phyloP scores from a whole-genome alignment of 2,888 invertebrate species.

The Argynnis bischoffii region DNA sequence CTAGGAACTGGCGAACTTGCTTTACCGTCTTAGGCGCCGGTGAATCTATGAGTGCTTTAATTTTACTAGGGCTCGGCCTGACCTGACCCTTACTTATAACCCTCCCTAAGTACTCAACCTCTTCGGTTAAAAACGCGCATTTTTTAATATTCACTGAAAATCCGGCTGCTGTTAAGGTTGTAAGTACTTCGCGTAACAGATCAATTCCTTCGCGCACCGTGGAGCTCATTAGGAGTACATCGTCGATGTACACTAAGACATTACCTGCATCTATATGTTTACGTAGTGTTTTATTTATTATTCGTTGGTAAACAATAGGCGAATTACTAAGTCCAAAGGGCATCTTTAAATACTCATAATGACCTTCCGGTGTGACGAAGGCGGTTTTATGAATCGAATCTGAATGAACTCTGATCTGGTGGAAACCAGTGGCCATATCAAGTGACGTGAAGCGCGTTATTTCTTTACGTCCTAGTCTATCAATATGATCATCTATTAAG shows the following conservation, averaged over 20 bases:
- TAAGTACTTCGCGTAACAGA: conserved; percentile 28
- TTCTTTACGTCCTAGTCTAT: conserved; percentile 1
- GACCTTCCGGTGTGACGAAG: neutral
- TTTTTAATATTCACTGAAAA: conserved; percentile 34
- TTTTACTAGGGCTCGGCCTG: conserved; percentile 18
- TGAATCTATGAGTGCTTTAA: too few relatives aligned
- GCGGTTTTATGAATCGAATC: neutral
- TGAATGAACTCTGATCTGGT: conserved; percentile 11
- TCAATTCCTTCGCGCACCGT: conserved; percentile 30
- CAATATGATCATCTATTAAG: conserved; percentile 34
- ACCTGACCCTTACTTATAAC: conserved; percentile 36
- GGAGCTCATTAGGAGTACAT: conserved; percentile 34
- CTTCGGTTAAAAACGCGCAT: conserved; percentile 35
- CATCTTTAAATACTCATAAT: conserved; percentile 33
- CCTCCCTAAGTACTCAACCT: conserved; percentile 40
- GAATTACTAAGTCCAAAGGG: conserved; percentile 36
- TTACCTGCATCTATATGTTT: conserved; percentile 29
- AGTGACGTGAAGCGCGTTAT: conserved; percentile 7
- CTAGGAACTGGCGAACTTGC: conserved; percentile 35
- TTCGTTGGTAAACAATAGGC: conserved; percentile 38
- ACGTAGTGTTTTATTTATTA: conserved; percentile 36
- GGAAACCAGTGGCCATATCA: neutral
- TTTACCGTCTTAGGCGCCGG: neutral
- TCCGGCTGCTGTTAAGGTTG: conserved; percentile 28
- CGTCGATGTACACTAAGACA: conserved; percentile 37